These are phyloP conservation scores for Drosophila lacertosa DNA, from an alignment of 1,140 invertebrate species.

Conservation along the genomic window DNA sequence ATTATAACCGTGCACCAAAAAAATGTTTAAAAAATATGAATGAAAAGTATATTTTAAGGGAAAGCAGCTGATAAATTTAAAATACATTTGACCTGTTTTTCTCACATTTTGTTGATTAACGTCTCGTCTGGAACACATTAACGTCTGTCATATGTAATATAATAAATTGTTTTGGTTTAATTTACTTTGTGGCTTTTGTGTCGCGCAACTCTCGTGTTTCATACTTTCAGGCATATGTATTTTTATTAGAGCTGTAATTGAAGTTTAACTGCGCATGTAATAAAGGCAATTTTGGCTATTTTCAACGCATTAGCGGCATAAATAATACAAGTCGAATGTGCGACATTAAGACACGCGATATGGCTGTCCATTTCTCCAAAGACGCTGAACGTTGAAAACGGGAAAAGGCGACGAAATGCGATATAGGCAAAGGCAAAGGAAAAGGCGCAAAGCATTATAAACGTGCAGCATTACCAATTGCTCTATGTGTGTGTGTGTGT, in stretches of 20 bases:
- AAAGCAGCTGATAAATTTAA: too few relatives aligned
- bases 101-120: neutral
- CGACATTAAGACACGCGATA: conserved; percentile 69
- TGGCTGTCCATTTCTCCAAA: conserved; percentile 60
- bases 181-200: conserved; percentile 3
- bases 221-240: conserved; percentile 56
- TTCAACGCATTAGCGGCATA: conserved; percentile 81
- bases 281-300: conserved; percentile 83
- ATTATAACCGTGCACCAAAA: too few relatives aligned
- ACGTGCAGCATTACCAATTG: conserved; percentile 60
- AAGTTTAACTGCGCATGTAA: conserved; percentile 83
- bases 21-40: too few relatives aligned
- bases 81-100: too few relatives aligned
- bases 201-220: conserved; percentile 25
- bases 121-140: conserved; percentile 7
- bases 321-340: conserved; percentile 72
- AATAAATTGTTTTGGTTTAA: neutral
- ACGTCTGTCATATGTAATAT: conserved; percentile 7
- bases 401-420: conserved; percentile 59
- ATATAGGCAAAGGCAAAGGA: conserved; percentile 63
- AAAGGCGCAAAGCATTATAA: conserved; percentile 51
- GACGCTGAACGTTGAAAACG: conserved; percentile 32
- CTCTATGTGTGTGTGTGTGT: conserved; percentile 3
- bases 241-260: conserved; percentile 78
- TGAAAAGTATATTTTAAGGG: too few relatives aligned